These are phyloP conservation scores for Orthonyx spaldingii DNA, from an alignment of 2,113 vertebrate species.

Conservation along the genomic window DNA sequence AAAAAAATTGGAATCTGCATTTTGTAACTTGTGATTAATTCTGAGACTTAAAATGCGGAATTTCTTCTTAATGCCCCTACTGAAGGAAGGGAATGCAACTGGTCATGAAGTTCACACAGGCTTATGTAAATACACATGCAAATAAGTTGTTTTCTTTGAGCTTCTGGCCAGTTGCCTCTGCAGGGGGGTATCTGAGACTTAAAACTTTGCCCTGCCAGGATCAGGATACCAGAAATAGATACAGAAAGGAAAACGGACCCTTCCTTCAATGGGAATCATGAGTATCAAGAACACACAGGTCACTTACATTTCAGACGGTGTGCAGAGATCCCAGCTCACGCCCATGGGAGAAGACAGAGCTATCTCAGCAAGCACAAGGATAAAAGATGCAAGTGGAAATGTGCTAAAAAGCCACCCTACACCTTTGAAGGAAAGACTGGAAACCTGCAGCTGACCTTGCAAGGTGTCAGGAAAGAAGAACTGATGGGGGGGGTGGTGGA, in stretches of 20 bases:
- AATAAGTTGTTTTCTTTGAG: constrained; percentile 51
- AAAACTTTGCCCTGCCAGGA: background rate
- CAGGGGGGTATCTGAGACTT: constrained; percentile 22
- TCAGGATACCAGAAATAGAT: constrained; percentile 5
- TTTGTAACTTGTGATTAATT: constrained; percentile 34
- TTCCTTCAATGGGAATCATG: background rate
- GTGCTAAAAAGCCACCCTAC: background rate
- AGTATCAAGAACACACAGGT: background rate
- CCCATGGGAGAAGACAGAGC: background rate
- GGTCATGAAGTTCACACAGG: constrained; percentile 57
- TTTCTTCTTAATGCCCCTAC: constrained; percentile 39
- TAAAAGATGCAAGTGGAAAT: background rate
- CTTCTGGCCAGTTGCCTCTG: constrained; percentile 30
- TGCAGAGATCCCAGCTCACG: rapidly evolving
- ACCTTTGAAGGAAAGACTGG: background rate
- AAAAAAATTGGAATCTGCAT: background rate
- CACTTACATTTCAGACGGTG: background rate
- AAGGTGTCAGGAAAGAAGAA: background rate
- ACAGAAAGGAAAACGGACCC: background rate
- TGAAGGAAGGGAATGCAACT: constrained; percentile 36
- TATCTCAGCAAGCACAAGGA: background rate
- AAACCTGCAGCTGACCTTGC: background rate
- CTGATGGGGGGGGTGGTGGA: background rate
- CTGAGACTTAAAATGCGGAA: constrained; percentile 38
- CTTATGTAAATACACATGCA: constrained; percentile 52